phyloP scores from a whole-genome alignment of 2,888 invertebrate genomes.

The Chrysodeixis includens region DNA sequence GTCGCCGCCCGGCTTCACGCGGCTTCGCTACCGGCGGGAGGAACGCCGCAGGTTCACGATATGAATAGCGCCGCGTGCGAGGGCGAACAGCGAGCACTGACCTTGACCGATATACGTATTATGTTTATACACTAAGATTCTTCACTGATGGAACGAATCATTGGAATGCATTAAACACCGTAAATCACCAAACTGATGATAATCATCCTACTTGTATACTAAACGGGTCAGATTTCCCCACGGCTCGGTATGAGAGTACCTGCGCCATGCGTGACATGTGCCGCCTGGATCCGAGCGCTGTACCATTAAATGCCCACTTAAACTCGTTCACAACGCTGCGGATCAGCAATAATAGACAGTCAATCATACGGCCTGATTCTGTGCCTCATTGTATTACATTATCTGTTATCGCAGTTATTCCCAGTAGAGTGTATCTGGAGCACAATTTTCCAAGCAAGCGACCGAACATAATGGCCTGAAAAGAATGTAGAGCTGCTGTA shows the following conservation, averaged over 20 bases:
- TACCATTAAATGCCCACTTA: constrained; percentile 12
- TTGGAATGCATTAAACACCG: constrained; percentile 14
- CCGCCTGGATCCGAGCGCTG: neutral
- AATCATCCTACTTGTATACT: constrained; percentile 28
- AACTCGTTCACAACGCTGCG: constrained; percentile 5
- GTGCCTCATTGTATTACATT: neutral
- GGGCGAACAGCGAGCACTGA: constrained; percentile 30
- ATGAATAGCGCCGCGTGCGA: constrained; percentile 54
- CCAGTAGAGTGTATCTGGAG: neutral
- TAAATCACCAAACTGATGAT: constrained; percentile 16
- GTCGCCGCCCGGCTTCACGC: neutral
- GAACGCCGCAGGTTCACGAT: constrained; percentile 42
- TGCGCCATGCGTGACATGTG: constrained; percentile 9
- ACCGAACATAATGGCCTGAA: neutral
- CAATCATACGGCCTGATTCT: constrained; percentile 9
- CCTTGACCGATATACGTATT: constrained; percentile 56
- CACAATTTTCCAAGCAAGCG: neutral
- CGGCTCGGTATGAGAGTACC: constrained; percentile 21
- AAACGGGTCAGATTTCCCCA: constrained; percentile 27
- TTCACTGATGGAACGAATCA: constrained; percentile 9
- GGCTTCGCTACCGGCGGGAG: constrained; percentile 6
- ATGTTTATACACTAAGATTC: constrained; percentile 38
- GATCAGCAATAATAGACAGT: constrained; percentile 15
- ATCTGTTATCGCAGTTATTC: neutral
- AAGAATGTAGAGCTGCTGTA: neutral